Evolutionary conservation across 2,888 invertebrate species (phyloP), one percentile per base, ranked within the genome.

Genomic region (Dolichopus griseipennis): DNA sequence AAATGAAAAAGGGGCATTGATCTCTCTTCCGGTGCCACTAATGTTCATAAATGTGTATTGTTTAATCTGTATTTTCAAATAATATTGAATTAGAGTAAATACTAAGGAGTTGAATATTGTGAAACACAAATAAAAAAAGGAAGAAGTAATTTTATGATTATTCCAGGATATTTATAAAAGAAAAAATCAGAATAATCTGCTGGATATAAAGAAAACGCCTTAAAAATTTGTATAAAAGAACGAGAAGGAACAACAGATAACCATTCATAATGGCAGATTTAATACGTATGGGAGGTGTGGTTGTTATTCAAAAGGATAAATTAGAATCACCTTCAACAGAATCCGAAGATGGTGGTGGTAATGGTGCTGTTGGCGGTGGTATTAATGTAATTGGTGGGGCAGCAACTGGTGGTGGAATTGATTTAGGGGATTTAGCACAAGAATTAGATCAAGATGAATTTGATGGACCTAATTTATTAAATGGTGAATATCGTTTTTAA

Each of bases 241-340:
- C 1, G 2, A 52, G 6, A 52, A 6, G 52, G 18, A 52, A 52
- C 52, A n/a, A 12, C 15, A 12, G 15, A 52, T 52, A 52, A 18
- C 1, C n/a, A 41, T 41, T 63, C 64, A 74, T 71, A 73, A 89
- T 89, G 89, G 88, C 88, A 80, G 89, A 89, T 84, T 83, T 88
- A 80, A 87, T 89, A 80, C 87, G 89, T 75, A 85, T 87, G 84
- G 87, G 86, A 78, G 87, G 86, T 78, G 85, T 86, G 71, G 84
- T 84, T 69, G 87, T 86, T 81, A 86, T 87, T 82, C 86, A 86
- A 77, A 89, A 89, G 83, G 89, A 89, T 82, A 89, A 89, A 82
- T 82, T 90, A 73, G 91, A 92, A 72, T 92, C 92, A 70, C 92
- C 93, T 65, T 92, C 91, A 73, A 92, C 92, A 69, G 92, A 92